Conservation (phyloP, 2,797 vertebrate genomes). For the Diplodus puntazzo region DNA sequence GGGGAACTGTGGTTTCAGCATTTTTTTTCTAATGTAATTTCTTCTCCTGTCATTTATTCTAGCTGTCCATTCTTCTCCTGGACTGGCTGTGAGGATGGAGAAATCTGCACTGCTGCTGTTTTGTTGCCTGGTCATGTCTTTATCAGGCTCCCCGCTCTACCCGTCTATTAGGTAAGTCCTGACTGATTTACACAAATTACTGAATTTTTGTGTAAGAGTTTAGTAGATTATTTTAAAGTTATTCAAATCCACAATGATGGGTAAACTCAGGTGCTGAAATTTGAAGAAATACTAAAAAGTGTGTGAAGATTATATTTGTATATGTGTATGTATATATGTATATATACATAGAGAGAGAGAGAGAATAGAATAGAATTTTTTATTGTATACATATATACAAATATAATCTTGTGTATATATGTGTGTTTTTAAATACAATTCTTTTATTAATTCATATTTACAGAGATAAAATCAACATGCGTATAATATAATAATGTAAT, state of each 20-base stretch:
- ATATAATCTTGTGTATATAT: too few relatives aligned
- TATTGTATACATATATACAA: too few relatives aligned
- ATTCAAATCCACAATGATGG: background rate
- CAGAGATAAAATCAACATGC: background rate
- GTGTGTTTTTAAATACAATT: background rate
- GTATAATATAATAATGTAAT: too few relatives aligned
- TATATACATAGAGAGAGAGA: too few relatives aligned
- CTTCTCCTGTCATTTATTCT: slow-evolving; percentile 64
- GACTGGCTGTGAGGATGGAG: slow-evolving; percentile 85
- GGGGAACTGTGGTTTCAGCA: slow-evolving; percentile 70
- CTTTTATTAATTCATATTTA: background rate
- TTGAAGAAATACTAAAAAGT: slow-evolving; percentile 24
- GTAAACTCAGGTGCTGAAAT: background rate
- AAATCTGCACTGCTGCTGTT: slow-evolving; percentile 88
- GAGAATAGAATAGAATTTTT: too few relatives aligned
- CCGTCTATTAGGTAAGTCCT: slow-evolving; percentile 90
- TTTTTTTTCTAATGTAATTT: slow-evolving; percentile 73
- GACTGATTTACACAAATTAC: slow-evolving; percentile 1
- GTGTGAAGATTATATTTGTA: background rate
- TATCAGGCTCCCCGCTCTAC: slow-evolving; percentile 85
- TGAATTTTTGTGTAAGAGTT: background rate
- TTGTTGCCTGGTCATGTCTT: slow-evolving; percentile 87
- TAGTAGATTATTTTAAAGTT: slow-evolving; percentile 8
- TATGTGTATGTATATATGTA: too few relatives aligned
- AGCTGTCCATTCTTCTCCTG: slow-evolving; percentile 64